Percentiles rank a stretch among this genome's conserved stretches.
These are phyloP conservation scores for Empidonax alnorum DNA, from an alignment of 2,113 vertebrate species.

Conservation along the genomic window DNA sequence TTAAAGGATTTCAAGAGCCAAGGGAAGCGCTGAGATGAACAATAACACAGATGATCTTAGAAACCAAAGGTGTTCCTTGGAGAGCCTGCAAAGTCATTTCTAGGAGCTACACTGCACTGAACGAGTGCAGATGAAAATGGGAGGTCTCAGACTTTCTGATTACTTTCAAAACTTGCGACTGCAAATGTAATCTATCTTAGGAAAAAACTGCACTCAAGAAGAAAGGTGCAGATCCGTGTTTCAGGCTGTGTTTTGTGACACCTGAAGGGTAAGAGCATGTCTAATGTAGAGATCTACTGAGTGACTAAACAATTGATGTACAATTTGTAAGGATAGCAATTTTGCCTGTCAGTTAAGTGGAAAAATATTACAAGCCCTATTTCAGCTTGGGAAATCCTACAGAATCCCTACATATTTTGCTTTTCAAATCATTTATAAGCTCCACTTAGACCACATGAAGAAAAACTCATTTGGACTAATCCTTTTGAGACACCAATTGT, in stretches of 20 bases:
- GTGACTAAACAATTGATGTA: neutral
- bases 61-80: neutral
- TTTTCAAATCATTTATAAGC: neutral
- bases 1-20: slow-evolving; percentile 20
- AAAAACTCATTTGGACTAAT: neutral
- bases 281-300: rapidly evolving
- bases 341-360: slow-evolving; percentile 19
- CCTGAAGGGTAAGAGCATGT: neutral
- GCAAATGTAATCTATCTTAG: neutral
- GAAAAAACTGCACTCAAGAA: neutral
- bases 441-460: neutral
- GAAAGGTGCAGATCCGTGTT: neutral
- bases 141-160: neutral
- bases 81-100: neutral
- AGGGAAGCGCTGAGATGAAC: neutral
- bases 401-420: neutral
- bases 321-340: slow-evolving; percentile 1
- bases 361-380: neutral
- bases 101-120: neutral
- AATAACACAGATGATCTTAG: neutral
- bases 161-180: neutral
- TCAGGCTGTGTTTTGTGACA: neutral
- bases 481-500: neutral
- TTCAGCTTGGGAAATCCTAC: neutral
- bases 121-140: neutral